Conservation (phyloP, 1,140 invertebrate species). For the Archegozetes longisetosus region DNA sequence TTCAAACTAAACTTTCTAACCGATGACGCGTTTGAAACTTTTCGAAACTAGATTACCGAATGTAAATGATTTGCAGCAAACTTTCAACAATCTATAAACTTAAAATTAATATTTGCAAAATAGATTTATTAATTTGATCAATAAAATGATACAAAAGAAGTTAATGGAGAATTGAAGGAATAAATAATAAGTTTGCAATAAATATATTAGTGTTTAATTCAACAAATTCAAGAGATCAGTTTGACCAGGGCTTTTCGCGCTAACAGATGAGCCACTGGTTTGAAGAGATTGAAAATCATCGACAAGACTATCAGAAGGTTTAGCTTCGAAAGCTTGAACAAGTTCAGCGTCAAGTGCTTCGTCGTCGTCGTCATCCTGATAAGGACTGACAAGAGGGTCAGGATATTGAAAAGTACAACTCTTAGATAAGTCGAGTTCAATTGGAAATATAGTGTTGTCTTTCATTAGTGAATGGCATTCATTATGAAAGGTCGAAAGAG, state of each 20-base stretch:
- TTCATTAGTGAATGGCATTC: conserved; percentile 44
- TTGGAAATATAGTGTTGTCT: conserved; percentile 67
- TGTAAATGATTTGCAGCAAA: too few species aligned
- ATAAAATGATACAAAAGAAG: too few species aligned
- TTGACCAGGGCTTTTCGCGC: background rate
- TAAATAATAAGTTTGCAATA: too few species aligned
- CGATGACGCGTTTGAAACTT: too few species aligned
- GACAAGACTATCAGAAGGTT: background rate
- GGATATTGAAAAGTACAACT: conserved; percentile 50
- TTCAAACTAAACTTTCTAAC: too few species aligned
- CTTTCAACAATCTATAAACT: too few species aligned
- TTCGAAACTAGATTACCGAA: too few species aligned
- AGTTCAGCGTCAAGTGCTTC: background rate
- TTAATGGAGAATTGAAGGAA: too few species aligned
- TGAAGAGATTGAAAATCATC: background rate
- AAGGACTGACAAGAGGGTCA: conserved; percentile 10
- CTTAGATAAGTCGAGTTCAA: conserved; percentile 84
- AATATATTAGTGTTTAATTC: too few species aligned
- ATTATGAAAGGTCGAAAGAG: conserved; percentile 54
- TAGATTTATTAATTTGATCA: too few species aligned
- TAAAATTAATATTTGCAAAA: too few species aligned
- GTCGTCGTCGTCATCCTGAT: conserved; percentile 20
- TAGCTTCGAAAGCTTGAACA: background rate
- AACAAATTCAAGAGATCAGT: background rate
- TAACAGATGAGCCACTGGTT: background rate